Evolutionary conservation across 2,113 vertebrate species (phyloP).

Genomic region (Theristicus caerulescens): DNA sequence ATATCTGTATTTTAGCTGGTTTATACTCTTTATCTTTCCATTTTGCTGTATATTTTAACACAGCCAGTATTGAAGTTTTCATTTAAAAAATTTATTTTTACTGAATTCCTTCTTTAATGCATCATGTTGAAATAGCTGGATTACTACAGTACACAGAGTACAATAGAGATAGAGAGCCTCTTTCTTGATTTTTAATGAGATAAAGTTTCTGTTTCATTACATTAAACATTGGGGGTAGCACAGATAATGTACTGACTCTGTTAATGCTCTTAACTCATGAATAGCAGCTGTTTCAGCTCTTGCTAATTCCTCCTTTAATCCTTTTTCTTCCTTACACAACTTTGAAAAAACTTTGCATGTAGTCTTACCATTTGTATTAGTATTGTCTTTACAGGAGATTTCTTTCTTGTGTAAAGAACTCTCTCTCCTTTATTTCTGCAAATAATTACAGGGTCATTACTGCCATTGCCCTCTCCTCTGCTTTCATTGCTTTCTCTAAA

Average conservation of each 20-base stretch:
- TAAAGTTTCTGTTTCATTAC: slow-evolving; percentile 10
- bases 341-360: neutral
- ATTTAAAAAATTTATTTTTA: neutral
- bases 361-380: neutral
- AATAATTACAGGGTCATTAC: slow-evolving; percentile 39
- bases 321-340: neutral
- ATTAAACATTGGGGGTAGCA: neutral
- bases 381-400: neutral
- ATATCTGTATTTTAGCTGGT: neutral
- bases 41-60: neutral
- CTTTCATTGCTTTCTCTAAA: neutral
- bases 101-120: neutral
- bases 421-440: neutral
- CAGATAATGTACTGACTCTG: neutral
- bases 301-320: slow-evolving; percentile 49
- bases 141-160: neutral
- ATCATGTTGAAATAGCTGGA: neutral
- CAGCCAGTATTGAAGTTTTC: neutral
- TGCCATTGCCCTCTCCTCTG: neutral
- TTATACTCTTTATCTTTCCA: neutral
- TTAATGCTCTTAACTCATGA: slow-evolving; percentile 38
- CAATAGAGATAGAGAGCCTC: neutral
- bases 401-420: neutral
- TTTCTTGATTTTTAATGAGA: slow-evolving; percentile 7
- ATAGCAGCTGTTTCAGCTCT: slow-evolving; percentile 30